These are phyloP conservation scores for Gavia stellata DNA, from an alignment of 2,113 vertebrate species.

Conservation along the genomic window DNA sequence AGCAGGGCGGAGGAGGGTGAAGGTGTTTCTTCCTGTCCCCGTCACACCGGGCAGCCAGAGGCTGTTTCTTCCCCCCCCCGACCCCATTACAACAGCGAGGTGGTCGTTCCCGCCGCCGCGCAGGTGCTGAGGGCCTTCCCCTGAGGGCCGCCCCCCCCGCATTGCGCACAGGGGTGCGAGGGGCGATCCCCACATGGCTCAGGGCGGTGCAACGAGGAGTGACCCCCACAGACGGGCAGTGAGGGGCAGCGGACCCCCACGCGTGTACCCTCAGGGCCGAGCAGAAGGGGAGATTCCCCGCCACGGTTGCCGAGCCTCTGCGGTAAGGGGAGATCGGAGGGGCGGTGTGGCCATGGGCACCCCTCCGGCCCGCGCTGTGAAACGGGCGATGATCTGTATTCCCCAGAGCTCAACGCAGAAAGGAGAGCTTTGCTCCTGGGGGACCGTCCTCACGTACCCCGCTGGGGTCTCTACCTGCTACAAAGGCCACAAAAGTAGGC, in stretches of 20 bases:
- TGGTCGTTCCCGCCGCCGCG: no score
- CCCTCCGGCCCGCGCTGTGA: background rate
- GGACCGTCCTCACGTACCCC: rapidly evolving
- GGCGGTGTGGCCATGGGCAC: rapidly evolving
- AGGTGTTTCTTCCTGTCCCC: background rate
- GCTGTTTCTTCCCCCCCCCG: background rate
- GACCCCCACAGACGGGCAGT: rapidly evolving
- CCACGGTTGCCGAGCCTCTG: rapidly evolving
- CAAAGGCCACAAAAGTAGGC: background rate
- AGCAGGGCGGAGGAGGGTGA: background rate
- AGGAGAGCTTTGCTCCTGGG: background rate
- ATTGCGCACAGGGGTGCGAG: no score
- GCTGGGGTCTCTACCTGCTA: background rate
- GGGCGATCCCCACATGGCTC: rapidly evolving
- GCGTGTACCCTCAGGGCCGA: rapidly evolving
- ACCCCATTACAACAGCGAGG: background rate
- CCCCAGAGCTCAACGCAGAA: background rate
- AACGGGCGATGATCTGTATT: background rate
- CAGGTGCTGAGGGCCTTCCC: background rate
- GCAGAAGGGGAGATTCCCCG: background rate
- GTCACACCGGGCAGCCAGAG: background rate
- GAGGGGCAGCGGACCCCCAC: rapidly evolving
- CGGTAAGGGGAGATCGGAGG: background rate
- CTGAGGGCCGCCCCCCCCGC: no score
- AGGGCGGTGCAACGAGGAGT: rapidly evolving